Evolutionary conservation across 2,113 vertebrate genomes (phyloP), one percentile per base, ranked within the genome.

Genomic region (Danionella cerebrum): DNA sequence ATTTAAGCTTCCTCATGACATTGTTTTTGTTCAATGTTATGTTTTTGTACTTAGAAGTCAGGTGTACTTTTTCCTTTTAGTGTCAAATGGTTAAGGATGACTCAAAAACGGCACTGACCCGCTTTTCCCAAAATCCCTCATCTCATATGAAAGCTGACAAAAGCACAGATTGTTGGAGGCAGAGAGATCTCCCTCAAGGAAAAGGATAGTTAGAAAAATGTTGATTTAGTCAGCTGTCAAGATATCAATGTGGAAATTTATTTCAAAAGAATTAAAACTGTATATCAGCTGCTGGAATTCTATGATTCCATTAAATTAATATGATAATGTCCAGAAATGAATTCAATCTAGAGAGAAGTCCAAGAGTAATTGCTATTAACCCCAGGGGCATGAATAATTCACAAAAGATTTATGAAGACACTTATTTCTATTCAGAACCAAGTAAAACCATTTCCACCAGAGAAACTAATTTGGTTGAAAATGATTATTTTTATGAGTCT

Each of bases 71-170:
- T 55, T 63, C n/a, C n/a, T 36, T 3, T 2, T 11, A 29, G 41
- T 1, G 31, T 3, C 33, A 63, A 63, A 35, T 16, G 27, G 2
- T 7, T 11, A 47, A 48, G 59, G 29, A 63, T 16, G 18, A 1
- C 0, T 12, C 27, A 29, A 10, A 18, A 47, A n/a, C 57, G 27
- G 52, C 55, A 63, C 25, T 45, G 38, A 36, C 25, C 25, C 19
- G 3, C 10, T 50, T 69, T 21, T 58, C 41, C 19, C 44, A 31
- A 73, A 68, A 67, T 35, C 19, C 33, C 24, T 64, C 25, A 68
- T 57, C 29, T 12, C 33, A 27, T 45, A 39, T 58, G 13, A 50
- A 10, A 27, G 16, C 14, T 8, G 11, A 45, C 13, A 7, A 35
- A 5, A 55, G 38, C 53, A 54, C 5, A 41, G 4, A 36, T 57